Evolutionary conservation across 2,797 vertebrate species (phyloP), one percentile per base, ranked within the genome.

Genomic region (Aeoliscus strigatus): DNA sequence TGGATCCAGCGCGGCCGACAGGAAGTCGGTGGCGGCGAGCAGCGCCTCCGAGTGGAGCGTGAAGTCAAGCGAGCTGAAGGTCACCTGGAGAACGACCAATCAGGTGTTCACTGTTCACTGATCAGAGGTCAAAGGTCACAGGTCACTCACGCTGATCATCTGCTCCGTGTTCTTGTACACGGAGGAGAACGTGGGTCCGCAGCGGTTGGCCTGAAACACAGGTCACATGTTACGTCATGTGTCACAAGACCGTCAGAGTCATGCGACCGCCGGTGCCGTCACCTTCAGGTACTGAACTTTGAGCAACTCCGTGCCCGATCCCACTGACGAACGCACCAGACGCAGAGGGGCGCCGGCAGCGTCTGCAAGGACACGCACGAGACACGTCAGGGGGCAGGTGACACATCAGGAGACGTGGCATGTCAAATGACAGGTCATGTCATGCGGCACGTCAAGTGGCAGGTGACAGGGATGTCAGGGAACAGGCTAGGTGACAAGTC

Each of bases 221-320:
- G n/a, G n/a, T n/a, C n/a, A n/a, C n/a, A n/a, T n/a, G n/a, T n/a
- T n/a, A n/a, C n/a, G n/a, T n/a, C n/a, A n/a, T n/a, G n/a, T n/a
- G n/a, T n/a, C n/a, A n/a, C n/a, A n/a, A n/a, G n/a, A n/a, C n/a
- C n/a, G n/a, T n/a, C n/a, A 8, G n/a, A 32, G 14, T 21, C 6
- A 21, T 18, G 14, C 18, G 9, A 16, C 15, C 11, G 9, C 2
- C 27, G 12, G 27, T 28, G 27, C n/a, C 27, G 3, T 28, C 27
- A 98, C 96, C 92, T 93, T 94, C 59, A 86, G 79, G 35, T 92
- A 91, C 42, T 93, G 85, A 73, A 97, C 91, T 90, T 92, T 94
- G 43, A 98, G 85, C 44, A 98, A 91, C 13, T 91, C 91, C 6
- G 89, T 77, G 40, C 87, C 89, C 12, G 89, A 82, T 10, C 86